Base-by-base conservation (phyloP, 2,888 invertebrate genomes). In the Encarsia formosa region DNA sequence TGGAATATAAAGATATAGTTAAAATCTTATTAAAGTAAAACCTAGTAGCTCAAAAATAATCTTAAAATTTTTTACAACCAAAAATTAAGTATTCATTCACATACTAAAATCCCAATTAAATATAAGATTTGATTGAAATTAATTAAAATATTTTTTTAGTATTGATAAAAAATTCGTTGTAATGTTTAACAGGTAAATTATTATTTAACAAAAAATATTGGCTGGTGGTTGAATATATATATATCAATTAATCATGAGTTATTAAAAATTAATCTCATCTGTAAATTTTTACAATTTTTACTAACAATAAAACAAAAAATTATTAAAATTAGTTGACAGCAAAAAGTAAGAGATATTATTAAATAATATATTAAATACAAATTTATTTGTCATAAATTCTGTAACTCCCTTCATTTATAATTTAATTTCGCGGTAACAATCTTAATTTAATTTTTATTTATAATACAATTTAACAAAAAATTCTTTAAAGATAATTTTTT, bases 321-420 rank as follows among this genome's bases (percentile, higher is more conserved):
- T 38, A 48, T 48, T 26, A 32, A 4, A 29, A 8, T 19, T 16
- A 19, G 24, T 39, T 52, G 8, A 26, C 15, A 34, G 39, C 34
- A 44, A 50, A 44, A 50, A 22, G 40, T 50, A 44, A 39, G 8
- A 38, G 39, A 32, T 50, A 43, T 22, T 41, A 23, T 24, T n/a
- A 29, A 22, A 50, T 26, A 35, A 51, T 45, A 48, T 35, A 51
- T 51, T 51, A 16, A 29, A 44, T 42, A 55, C 40, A 54, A 55
- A 51, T 51, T 41, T 44, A 48, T 51, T 44, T 48, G 11, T 35
- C 22, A 19, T 41, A 35, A 34, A 51, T 54, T 20, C 41, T 37
- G 19, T 26, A 31, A 39, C 34, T 48, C 31, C 40, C 11, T 37
- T 40, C 13, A 20, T 31, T 40, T 51, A n/a, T n/a, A n/a, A 48